Evolutionary conservation across 2,113 vertebrate genomes (phyloP).

Genomic region (Macquaria australasica): DNA sequence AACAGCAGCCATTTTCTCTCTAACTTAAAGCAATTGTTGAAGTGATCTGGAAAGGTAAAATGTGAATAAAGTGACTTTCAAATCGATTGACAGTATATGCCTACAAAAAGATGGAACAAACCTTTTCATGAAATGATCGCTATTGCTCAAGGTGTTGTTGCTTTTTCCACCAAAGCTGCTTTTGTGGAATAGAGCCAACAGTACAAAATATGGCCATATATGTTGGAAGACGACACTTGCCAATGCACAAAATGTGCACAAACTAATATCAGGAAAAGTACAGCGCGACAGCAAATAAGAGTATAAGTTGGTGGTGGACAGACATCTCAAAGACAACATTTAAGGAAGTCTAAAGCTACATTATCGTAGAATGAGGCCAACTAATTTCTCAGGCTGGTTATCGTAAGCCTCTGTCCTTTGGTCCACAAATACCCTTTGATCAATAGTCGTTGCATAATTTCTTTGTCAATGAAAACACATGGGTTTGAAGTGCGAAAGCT

Average conservation of each 20-base stretch:
- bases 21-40: background rate
- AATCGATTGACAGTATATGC: background rate
- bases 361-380: background rate
- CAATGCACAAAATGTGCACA: background rate
- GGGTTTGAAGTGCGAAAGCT: background rate
- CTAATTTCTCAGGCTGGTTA: background rate
- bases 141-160: conserved; percentile 1
- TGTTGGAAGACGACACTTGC: background rate
- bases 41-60: background rate
- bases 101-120: conserved; percentile 31
- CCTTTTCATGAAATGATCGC: conserved; percentile 25
- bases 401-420: background rate
- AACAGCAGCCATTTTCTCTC: background rate
- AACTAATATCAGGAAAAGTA: background rate
- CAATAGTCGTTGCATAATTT: background rate
- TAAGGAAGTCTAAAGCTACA: background rate
- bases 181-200: background rate
- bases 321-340: background rate
- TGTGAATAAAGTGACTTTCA: background rate
- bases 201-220: background rate
- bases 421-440: background rate
- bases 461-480: background rate
- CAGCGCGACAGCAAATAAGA: background rate
- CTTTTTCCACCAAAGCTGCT: conserved; percentile 13
- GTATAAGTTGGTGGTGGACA: background rate